These are phyloP conservation scores for Peromyscus melanophrys DNA, from an alignment of 2,797 vertebrate genomes.

Conservation along the genomic window DNA sequence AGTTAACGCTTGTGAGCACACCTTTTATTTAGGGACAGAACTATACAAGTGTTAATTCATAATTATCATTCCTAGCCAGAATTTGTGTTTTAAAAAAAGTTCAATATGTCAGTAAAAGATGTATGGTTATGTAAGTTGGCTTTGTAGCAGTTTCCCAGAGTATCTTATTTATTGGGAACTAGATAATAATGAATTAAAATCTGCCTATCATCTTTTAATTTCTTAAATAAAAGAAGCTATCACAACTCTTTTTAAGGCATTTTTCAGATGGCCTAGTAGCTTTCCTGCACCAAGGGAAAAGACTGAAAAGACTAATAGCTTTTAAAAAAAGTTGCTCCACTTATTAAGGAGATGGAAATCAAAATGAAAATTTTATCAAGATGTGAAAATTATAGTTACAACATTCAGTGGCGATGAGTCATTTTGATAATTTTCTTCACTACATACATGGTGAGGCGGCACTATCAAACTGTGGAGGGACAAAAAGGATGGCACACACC, in stretches of 20 bases:
- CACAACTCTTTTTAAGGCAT: slow-evolving; percentile 28
- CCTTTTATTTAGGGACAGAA: slow-evolving; percentile 33
- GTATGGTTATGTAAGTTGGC: background rate
- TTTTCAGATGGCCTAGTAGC: background rate
- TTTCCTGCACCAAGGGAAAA: background rate
- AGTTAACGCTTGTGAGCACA: background rate
- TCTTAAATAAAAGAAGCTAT: background rate
- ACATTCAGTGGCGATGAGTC: background rate
- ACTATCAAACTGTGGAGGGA: background rate
- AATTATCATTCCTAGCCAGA: slow-evolving; percentile 22
- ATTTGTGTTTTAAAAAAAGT: slow-evolving; percentile 32
- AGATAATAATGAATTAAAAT: slow-evolving; percentile 32
- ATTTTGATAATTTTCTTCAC: slow-evolving; percentile 41
- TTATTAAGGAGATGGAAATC: slow-evolving; percentile 9
- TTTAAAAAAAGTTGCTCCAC: background rate
- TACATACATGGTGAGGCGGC: background rate
- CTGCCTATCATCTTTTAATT: slow-evolving; percentile 5
- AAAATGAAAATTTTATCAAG: slow-evolving; percentile 47
- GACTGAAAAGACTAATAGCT: background rate
- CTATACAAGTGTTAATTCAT: background rate
- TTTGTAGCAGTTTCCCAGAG: background rate
- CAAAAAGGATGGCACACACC: background rate
- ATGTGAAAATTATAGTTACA: slow-evolving; percentile 34
- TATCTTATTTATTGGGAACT: slow-evolving; percentile 50
- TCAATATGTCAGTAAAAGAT: slow-evolving; percentile 7